Evolutionary conservation across 2,113 vertebrate species (phyloP), one percentile per base, ranked within the genome.

Genomic region (Patagioenas fasciata): DNA sequence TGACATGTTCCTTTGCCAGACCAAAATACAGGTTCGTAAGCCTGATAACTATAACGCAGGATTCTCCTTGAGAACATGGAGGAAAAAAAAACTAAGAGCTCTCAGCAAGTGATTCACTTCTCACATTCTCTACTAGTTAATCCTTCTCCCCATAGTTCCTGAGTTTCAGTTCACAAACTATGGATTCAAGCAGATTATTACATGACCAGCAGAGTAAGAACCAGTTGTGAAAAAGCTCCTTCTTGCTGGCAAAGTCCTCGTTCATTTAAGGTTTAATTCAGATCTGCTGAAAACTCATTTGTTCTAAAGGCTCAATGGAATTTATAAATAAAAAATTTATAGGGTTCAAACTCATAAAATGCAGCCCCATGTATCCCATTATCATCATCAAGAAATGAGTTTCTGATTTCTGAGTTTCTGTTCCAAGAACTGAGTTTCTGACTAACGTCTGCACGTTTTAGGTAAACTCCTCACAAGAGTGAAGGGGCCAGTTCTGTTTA

Each of bases 371-470:
- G 23, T 29, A 32, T 26, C 15, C 38, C 5, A 0, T 11, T 58
- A 31, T 3, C 31, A 80, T 6, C 15, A 16, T 18, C 5, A 2
- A 11, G 23, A n/a, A n/a, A n/a, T n/a, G n/a, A n/a, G n/a, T n/a
- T n/a, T n/a, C n/a, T n/a, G n/a, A n/a, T n/a, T n/a, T n/a, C n/a
- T n/a, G n/a, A n/a, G n/a, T n/a, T n/a, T n/a, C n/a, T 13, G 31
- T 21, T 72, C 40, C 9, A 57, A 8, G 32, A 83, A 29, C 2
- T 4, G 13, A 10, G 53, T 24, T 84, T 48, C 53, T 56, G 31
- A 61, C 14, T 10, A n/a, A 51, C 0, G 1, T 18, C 32, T 36
- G 12, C 8, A 19, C 2, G 1, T 71, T 67, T 87, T 31, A 38
- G 21, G 24, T 15, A 11, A 10, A 20, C 15, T 18, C n/a, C 50